Base-by-base conservation (phyloP, 1,140 invertebrate genomes). In the Heterodera carotae region DNA sequence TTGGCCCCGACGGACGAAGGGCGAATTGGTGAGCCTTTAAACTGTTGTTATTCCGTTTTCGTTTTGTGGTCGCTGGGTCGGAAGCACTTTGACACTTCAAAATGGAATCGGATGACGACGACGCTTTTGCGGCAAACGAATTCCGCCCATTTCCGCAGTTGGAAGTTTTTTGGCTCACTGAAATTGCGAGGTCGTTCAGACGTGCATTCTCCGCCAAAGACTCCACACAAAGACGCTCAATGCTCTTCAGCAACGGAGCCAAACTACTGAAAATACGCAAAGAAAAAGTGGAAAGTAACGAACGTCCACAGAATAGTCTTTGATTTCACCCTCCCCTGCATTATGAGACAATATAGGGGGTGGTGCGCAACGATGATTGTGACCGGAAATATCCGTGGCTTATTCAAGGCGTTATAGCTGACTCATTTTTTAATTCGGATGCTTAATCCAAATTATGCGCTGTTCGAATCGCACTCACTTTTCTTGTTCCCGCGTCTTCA, bases 1-100 rank as follows among this genome's bases (percentile, higher is more conserved):
- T 39, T 48, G 43, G 29, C 10, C 74, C 67, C 7, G 77, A 62
- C 10, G 77, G 77, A 8, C 64, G 33, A 10, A 78, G 27, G 62
- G 64, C 12, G n/a, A 74, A 31, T 18, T 59, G 36, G 27, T 29
- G 59, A 1, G 72, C 25, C 15, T 43, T 43, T 43, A 12, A 8
- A 12, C 39, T 43, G 39, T 62, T 74, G 39, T 66, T 27, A 66
- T 29, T 12, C 48, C 18, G 48, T 22, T 56, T 56, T 4, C 48
- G 48, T 56, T 22, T 56, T 22, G 18, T 4, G 5, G 48, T 2
- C 4, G 22, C 3, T 22, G 5, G 48, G 22, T 56, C 48, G 48
- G 48, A 12, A 15, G 18, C 48, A n/a, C 18, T 56, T 18, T 56
- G 48, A 56, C 48, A 56, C 18, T 43, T 56, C 15, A 22, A 56